phyloP scores from a whole-genome alignment of 1,140 invertebrate genomes.

The Aphelenchoides avenae region DNA sequence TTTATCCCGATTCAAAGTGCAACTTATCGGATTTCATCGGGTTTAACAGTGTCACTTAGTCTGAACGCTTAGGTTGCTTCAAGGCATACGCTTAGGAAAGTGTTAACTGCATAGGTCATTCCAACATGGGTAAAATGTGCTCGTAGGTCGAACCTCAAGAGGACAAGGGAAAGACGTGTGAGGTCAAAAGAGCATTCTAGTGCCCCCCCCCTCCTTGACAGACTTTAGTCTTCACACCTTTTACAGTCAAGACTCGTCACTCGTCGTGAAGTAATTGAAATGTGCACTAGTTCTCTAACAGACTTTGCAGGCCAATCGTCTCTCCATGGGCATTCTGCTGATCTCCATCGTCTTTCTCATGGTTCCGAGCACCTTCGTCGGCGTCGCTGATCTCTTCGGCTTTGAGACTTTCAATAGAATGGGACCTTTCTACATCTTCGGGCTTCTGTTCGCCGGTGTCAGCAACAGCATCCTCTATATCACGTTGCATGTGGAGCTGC shows the following conservation, averaged over 20 bases:
- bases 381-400: conserved; percentile 23
- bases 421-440: conserved; percentile 36
- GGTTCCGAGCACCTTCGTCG: conserved; percentile 28
- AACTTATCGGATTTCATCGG: no score
- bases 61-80: no score
- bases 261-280: background rate
- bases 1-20: no score
- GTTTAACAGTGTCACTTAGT: no score
- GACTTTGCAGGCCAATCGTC: conserved; percentile 27
- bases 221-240: background rate
- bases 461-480: conserved; percentile 18
- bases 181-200: background rate
- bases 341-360: conserved; percentile 35
- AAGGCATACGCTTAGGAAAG: no score
- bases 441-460: conserved; percentile 19
- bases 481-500: conserved; percentile 4
- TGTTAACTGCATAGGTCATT: no score
- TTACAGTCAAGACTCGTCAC: background rate
- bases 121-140: conserved; percentile 12
- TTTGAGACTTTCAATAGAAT: conserved; percentile 24
- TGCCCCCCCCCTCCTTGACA: background rate
- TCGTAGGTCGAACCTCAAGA: conserved; percentile 10
- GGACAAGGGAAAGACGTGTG: background rate
- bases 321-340: conserved; percentile 26
- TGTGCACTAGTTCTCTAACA: background rate